Evolutionary conservation across 2,113 vertebrate species (phyloP).

Genomic region (Strix uralensis): DNA sequence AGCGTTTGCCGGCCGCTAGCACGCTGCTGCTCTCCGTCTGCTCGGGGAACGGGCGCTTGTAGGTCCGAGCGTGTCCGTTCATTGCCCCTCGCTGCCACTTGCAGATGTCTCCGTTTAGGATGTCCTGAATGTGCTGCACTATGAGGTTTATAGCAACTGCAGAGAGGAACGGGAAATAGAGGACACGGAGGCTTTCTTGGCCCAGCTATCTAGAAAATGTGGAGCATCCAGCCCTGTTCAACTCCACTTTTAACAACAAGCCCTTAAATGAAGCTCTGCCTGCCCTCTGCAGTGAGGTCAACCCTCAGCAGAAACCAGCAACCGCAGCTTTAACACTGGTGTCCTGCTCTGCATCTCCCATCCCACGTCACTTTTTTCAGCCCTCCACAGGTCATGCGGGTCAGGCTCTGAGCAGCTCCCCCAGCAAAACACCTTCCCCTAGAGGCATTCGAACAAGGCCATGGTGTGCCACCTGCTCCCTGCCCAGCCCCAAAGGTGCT

Average conservation of each 20-base stretch:
- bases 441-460: neutral
- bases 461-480: neutral
- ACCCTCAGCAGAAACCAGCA: neutral
- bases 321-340: neutral
- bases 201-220: neutral
- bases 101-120: constrained; percentile 91
- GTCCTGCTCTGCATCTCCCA: neutral
- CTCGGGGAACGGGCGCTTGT: constrained; percentile 83
- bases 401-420: neutral
- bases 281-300: neutral
- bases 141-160: constrained; percentile 98
- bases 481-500: neutral
- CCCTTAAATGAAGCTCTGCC: neutral
- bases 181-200: neutral
- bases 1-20: constrained; percentile 77
- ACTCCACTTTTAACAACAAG: neutral
- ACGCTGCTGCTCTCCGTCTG: constrained; percentile 65
- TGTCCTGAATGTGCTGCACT: constrained; percentile 98
- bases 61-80: constrained; percentile 75
- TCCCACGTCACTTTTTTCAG: accelerated
- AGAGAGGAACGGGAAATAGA: neutral
- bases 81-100: constrained; percentile 86
- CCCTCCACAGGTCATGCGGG: neutral
- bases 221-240: neutral
- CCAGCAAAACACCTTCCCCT: neutral